These are phyloP conservation scores for Pseudomyrmex dendroicus DNA, from an alignment of 1,140 invertebrate species.

Conservation along the genomic window DNA sequence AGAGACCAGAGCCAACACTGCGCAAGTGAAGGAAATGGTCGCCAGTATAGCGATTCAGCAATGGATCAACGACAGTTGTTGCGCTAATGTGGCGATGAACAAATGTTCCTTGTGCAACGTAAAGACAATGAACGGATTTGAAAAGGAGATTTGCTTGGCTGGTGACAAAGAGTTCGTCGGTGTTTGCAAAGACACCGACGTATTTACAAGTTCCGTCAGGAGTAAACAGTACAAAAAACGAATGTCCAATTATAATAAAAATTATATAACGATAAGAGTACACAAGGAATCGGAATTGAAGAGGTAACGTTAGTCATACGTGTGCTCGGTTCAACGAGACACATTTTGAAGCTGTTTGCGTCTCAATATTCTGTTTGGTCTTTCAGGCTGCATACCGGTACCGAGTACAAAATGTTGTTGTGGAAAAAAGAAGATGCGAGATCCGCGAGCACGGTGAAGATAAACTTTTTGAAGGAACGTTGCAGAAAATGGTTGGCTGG, in stretches of 20 bases:
- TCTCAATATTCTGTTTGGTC: slow-evolving; percentile 13
- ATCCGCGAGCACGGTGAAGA: slow-evolving; percentile 81
- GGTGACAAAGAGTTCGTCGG: slow-evolving; percentile 56
- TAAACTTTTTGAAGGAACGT: slow-evolving; percentile 71
- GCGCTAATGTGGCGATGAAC: slow-evolving; percentile 79
- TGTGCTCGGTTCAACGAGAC: not conserved
- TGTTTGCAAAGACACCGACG: slow-evolving; percentile 77
- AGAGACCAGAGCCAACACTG: slow-evolving; percentile 43
- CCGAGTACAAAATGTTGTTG: slow-evolving; percentile 82
- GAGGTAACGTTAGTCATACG: slow-evolving; percentile 47
- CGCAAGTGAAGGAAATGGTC: slow-evolving; percentile 39
- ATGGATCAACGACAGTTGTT: slow-evolving; percentile 84
- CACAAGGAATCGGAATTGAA: slow-evolving; percentile 50
- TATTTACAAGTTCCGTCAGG: slow-evolving; percentile 72
- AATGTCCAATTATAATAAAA: slow-evolving; percentile 71
- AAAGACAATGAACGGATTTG: slow-evolving; percentile 18
- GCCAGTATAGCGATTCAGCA: slow-evolving; percentile 74
- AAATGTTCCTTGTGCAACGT: slow-evolving; percentile 79
- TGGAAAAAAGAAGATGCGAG: slow-evolving; percentile 84
- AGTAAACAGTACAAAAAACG: slow-evolving; percentile 62
- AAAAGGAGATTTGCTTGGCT: slow-evolving; percentile 69
- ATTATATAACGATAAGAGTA: slow-evolving; percentile 38
- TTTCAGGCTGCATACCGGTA: slow-evolving; percentile 23
- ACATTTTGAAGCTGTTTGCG: slow-evolving; percentile 10
- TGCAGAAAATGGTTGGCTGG: slow-evolving; percentile 80